Conservation (phyloP, 2,797 vertebrate species). For the Mus spretus region DNA sequence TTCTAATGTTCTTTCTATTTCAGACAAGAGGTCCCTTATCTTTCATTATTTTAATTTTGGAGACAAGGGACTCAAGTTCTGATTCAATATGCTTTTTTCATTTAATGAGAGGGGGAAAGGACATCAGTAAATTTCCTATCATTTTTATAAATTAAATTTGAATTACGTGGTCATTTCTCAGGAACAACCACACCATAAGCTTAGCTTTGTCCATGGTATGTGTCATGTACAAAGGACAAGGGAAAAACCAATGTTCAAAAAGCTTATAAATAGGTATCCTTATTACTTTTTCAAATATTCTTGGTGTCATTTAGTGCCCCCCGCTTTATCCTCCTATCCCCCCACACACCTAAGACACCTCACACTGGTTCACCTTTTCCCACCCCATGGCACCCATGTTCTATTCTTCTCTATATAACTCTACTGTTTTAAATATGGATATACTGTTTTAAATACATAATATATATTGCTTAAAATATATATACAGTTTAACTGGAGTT, state of each 20-base stretch:
- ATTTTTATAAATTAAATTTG: slow-evolving; percentile 67
- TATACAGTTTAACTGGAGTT: not conserved
- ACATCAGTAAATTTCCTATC: slow-evolving; percentile 55
- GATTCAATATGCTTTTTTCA: slow-evolving; percentile 56
- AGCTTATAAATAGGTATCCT: not conserved
- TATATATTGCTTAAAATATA: too few species aligned
- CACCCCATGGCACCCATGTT: not conserved
- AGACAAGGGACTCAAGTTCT: not conserved
- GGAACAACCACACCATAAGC: not conserved
- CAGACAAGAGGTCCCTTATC: slow-evolving; percentile 62
- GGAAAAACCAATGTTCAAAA: not conserved
- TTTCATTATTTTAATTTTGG: slow-evolving; percentile 71
- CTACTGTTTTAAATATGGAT: not conserved
- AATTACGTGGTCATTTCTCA: slow-evolving; percentile 51
- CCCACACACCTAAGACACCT: not conserved
- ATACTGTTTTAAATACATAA: not conserved
- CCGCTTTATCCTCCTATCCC: not conserved
- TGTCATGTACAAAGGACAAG: not conserved
- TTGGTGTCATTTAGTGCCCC: not conserved
- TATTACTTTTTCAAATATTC: not conserved
- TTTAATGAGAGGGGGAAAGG: slow-evolving; percentile 61
- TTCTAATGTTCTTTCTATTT: slow-evolving; percentile 67
- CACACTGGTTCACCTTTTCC: too few species aligned
- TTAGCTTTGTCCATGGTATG: not conserved
- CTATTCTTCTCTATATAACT: not conserved